Conservation (phyloP, 1,140 invertebrate genomes). For the Contarinia nasturtii region DNA sequence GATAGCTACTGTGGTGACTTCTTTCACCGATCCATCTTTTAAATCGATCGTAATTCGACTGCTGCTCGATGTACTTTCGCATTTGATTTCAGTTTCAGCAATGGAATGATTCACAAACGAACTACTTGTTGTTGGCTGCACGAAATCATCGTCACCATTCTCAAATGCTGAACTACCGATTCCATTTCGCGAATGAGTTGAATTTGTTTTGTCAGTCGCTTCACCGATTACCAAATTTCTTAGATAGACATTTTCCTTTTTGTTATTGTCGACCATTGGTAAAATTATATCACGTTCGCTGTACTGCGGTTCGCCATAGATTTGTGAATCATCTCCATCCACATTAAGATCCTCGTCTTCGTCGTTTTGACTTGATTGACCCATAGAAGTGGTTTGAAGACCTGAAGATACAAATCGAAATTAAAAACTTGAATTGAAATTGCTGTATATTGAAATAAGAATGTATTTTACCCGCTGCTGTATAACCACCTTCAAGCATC, state of each 20-base stretch:
- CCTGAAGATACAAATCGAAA: background rate
- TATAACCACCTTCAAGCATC: slow-evolving; percentile 48
- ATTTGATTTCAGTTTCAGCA: slow-evolving; percentile 2
- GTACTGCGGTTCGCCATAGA: slow-evolving; percentile 71
- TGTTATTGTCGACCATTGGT: slow-evolving; percentile 29
- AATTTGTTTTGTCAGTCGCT: background rate
- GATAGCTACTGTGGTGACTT: background rate
- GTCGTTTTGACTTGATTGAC: slow-evolving; percentile 20
- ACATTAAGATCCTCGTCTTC: slow-evolving; percentile 68
- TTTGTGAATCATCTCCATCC: slow-evolving; percentile 49
- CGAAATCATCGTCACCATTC: background rate
- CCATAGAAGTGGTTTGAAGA: background rate
- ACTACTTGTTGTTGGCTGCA: background rate
- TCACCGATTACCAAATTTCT: slow-evolving; percentile 32
- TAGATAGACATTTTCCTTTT: slow-evolving; percentile 13
- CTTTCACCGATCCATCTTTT: background rate
- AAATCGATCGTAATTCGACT: slow-evolving; percentile 2
- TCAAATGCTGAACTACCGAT: background rate
- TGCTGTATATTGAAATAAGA: no score
- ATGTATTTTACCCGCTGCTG: slow-evolving; percentile 25
- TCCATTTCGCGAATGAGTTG: background rate
- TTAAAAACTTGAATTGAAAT: background rate
- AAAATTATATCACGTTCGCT: slow-evolving; percentile 50
- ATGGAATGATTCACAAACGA: background rate
- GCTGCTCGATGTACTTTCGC: slow-evolving; percentile 4